Base-by-base conservation (phyloP, 2,888 invertebrate species). In the Copidosoma aretas region DNA sequence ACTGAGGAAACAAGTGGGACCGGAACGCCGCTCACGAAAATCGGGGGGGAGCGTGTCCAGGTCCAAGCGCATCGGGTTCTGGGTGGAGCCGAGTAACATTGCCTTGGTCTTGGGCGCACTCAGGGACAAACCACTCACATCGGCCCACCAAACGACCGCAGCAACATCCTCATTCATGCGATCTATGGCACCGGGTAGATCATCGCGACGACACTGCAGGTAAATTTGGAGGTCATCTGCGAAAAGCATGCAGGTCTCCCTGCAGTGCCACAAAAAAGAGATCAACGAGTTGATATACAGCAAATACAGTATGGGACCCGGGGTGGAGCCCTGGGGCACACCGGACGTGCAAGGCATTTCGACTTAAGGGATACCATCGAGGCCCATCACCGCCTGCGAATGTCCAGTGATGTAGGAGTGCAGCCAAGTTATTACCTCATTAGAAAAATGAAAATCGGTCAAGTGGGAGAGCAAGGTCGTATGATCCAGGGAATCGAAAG, bases 211-310 rank as follows among this genome's bases (percentile, higher is more conserved):
- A 4, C 56, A 56, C 21, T 56, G 10, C 4, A 56, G 10, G 17
- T 22, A 56, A 32, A 12, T 25, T 24, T 56, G 56, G 1, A 24
- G 25, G 32, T 56, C 56, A n/a, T 56, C 56, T 3, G 56, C 56
- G 17, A 56, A 56, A 4, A 56, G 8, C 32, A 56, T 17, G 10
- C 32, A 5, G 8, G 32, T 8, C 3, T 15, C 1, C 21, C 19
- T 56, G 19, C 25, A 56, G 32, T 56, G 15, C 5, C 14, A 56
- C 56, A 2, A 32, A 25, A 10, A 32, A 21, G 3, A 60, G n/a
- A n/a, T n/a, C n/a, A n/a, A n/a, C n/a, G n/a, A 1, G 19, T 60
- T 60, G 0, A 60, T 60, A 15, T 32, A 52, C 10, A 60, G 25
- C 0, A 52, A 17, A 10, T 51, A 60, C 19, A 52, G 19, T 10